Base-by-base conservation (phyloP, 2,113 vertebrate species). In the Sphyrna mokarran region DNA sequence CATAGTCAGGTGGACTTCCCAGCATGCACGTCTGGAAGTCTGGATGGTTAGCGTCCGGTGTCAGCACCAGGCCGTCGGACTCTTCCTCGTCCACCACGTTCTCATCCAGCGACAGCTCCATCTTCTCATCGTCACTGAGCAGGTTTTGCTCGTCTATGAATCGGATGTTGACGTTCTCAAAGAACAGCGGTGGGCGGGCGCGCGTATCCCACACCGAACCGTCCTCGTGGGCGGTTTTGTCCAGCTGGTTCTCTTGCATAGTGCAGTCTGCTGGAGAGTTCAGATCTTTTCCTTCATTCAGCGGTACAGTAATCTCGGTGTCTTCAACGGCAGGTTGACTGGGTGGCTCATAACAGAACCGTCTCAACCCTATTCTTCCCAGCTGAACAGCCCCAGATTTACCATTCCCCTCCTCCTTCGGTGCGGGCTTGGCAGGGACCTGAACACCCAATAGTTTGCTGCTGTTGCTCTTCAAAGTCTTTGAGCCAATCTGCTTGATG, bases 401-500 rank as follows among this genome's bases (percentile, higher is more conserved):
- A 66, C 61, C 87, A 0, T n/a, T 61, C 16, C 58, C 8, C 29
- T 72, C 69, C 0, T 95, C 69, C 37, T 54, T 95, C 7, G 7
- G 97, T 96, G 96, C 98, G 95, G 95, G 97, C 96, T 94, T 98
- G 96, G 54, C 93, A 96, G 96, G 96, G 87, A 96, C 95, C 54
- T 48, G 26, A 97, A 97, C 91, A 96, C 96, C 97, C 98, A 97
- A 97, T 97, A 96, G 98, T 96, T 97, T 96, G 0, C 96, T 96
- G 14, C 85, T 96, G 0, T 95, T 96, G 22, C 96, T 97, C 95
- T 97, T 96, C 95, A 97, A 96, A 0, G 96, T 97, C 95, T 97
- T 99, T 96, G 97, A 98, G 94, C 98, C 99, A 0, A 99, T 99
- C 97, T 99, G 98, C 96, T 99, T 99, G 96, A 99, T 99, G 96